Base-by-base conservation (phyloP, 2,888 invertebrate genomes). In the Philaethria dido region DNA sequence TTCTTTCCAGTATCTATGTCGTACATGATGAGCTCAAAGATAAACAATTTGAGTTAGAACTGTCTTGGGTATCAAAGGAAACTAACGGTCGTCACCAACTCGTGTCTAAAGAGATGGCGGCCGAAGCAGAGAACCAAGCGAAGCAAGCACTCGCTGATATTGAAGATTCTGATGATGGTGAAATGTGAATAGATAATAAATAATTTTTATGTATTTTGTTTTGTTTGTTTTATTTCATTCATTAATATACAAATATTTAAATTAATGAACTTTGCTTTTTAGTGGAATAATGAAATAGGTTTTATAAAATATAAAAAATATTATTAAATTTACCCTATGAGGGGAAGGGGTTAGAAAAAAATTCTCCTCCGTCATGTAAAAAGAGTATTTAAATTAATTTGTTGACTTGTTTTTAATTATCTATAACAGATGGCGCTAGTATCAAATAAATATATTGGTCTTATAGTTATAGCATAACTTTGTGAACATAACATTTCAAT, bases 1-100 rank as follows among this genome's bases (percentile, higher is more conserved):
- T 36, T 39, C 3, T 69, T 83, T 94, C 86, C 84, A 97, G 96
- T 73, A 96, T 98, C 81, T 98, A 98, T 81, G 89, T 97, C 60
- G 97, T 98, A 1, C 98, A 98, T 76, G 98, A 98, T 83, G 98
- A 99, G 85, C 93, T 99, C 5, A 99, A 99, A 89, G 98, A 98
- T 88, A 98, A 98, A 86, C 96, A 97, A 77, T 99, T 99, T 84
- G 98, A 98, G 82, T 92, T 99, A 77, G 99, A 99, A 87, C 94
- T 99, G 78, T 98, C 98, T 63, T 98, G 99, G 97, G 98, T 99
- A 14, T 97, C 98, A 62, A 95, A 95, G 78, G 95, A 95, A 69
- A 96, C 96, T 0, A 93, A 95, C 16, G 98, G 98, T 0, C 89
- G 93, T 63, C 98, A 98, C 88, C 94, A 96, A 79, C 86, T 96